phyloP scores from a whole-genome alignment of 2,797 vertebrate species.

The Trichosurus vulpecula region DNA sequence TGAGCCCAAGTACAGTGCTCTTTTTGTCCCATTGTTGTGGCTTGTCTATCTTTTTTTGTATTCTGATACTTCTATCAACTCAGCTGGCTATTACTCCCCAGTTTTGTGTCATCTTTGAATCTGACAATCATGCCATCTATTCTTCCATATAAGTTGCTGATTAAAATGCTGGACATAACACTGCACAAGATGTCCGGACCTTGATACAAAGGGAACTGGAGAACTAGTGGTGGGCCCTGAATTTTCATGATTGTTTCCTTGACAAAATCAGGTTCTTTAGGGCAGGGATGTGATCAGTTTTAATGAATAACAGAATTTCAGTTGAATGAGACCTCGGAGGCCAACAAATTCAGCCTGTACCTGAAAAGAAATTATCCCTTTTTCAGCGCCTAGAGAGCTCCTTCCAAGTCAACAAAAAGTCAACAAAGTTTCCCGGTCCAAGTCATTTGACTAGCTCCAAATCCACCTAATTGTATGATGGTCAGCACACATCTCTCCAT shows the following conservation, averaged over 20 bases:
- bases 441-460: background rate
- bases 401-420: background rate
- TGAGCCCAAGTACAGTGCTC: background rate
- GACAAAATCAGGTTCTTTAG: conserved; percentile 23
- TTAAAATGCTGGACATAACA: background rate
- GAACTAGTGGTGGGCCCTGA: background rate
- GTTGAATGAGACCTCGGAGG: background rate
- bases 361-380: background rate
- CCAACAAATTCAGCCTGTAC: background rate
- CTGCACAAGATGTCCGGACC: background rate
- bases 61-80: background rate
- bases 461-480: background rate
- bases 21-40: background rate
- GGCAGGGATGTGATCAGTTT: background rate
- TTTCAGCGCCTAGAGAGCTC: background rate
- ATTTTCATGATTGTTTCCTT: background rate
- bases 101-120: background rate
- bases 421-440: background rate
- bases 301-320: background rate
- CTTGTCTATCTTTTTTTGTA: background rate
- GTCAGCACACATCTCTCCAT: background rate
- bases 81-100: background rate
- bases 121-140: background rate
- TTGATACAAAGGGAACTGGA: background rate
- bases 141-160: background rate